phyloP scores from a whole-genome alignment of 2,888 invertebrate genomes.

The Schizaphis graminum region DNA sequence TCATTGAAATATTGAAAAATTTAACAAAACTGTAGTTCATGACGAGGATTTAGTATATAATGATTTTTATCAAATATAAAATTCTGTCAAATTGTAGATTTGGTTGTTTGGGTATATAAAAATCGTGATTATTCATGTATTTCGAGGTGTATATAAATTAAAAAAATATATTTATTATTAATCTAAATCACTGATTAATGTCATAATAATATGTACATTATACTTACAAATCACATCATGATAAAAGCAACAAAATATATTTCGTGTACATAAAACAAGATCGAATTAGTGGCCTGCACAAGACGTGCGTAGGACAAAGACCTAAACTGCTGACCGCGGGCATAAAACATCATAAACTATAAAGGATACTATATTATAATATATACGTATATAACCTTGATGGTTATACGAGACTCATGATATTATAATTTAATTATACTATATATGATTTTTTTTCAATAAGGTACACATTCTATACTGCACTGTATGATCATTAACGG shows the following conservation, averaged over 20 bases:
- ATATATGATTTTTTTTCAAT: not conserved
- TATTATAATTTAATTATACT: conserved; percentile 37
- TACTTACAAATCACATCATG: not conserved
- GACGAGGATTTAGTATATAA: not conserved
- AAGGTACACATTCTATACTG: not conserved
- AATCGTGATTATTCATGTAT: not conserved
- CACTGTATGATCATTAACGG: conserved; percentile 2
- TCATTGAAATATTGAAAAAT: not conserved
- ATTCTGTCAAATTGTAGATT: not conserved
- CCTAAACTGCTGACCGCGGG: conserved; percentile 5
- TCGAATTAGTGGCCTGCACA: not conserved
- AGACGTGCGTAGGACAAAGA: not conserved
- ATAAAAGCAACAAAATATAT: not conserved
- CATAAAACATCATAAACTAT: not conserved
- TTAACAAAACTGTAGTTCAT: not conserved
- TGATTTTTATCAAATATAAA: not conserved
- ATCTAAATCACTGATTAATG: not conserved
- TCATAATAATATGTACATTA: not conserved
- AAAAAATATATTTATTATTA: not conserved
- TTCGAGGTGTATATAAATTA: not conserved
- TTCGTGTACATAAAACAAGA: not conserved
- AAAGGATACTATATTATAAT: not conserved
- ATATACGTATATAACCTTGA: conserved; percentile 23
- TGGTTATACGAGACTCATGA: not conserved
- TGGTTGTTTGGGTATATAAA: not conserved